These are phyloP conservation scores for Tonatia bakeri DNA, from an alignment of 2,113 vertebrate species.

Conservation along the genomic window DNA sequence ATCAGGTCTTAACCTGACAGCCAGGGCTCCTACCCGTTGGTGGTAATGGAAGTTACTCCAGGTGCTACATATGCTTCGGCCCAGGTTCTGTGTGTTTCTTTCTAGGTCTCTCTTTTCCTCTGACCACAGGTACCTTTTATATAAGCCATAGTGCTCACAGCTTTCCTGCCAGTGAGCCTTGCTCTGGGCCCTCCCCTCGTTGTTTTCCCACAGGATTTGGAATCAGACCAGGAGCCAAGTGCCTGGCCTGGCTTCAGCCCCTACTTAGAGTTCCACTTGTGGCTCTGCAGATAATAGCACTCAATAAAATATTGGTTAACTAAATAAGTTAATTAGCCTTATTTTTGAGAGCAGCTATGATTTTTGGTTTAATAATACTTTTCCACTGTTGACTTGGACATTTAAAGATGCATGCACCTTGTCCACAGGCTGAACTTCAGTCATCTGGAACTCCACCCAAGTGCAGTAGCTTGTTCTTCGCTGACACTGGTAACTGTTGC, in stretches of 20 bases:
- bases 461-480: background rate
- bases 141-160: background rate
- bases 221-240: background rate
- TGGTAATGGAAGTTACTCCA: background rate
- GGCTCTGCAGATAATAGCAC: background rate
- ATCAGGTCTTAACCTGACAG: background rate
- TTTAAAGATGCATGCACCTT: background rate
- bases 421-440: background rate
- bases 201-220: background rate
- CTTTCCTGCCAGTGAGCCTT: background rate
- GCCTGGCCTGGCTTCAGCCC: background rate
- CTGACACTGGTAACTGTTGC: no score
- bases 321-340: background rate
- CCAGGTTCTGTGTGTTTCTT: background rate
- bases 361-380: background rate
- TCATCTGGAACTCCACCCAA: background rate
- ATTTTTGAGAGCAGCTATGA: background rate
- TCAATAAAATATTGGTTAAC: background rate
- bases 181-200: background rate
- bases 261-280: background rate
- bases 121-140: background rate
- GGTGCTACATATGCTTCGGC: background rate
- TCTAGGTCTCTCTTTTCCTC: background rate
- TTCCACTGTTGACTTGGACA: background rate
- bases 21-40: rapidly evolving